Conservation (phyloP, 2,888 invertebrate genomes). For the Andrena bicolor region DNA sequence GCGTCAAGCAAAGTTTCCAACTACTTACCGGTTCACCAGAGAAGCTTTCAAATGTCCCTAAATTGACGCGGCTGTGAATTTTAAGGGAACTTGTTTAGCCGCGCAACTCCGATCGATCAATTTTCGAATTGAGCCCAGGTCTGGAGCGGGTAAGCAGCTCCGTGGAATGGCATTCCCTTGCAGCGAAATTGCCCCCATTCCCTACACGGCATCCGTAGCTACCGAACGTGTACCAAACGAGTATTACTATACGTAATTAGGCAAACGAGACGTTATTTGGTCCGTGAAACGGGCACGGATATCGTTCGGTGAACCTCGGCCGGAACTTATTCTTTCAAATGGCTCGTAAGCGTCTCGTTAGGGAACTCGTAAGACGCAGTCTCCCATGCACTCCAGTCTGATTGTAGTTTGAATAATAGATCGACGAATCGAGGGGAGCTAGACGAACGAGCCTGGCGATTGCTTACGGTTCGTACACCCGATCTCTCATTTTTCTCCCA, state of each 20-base stretch:
- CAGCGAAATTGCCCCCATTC: not conserved
- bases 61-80: too few species aligned
- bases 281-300: slow-evolving; percentile 6
- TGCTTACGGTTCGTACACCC: slow-evolving; percentile 12
- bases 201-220: not conserved
- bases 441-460: slow-evolving; percentile 7
- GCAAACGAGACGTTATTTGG: slow-evolving; percentile 29
- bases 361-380: slow-evolving; percentile 46
- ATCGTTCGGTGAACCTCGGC: slow-evolving; percentile 9
- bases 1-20: not conserved
- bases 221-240: slow-evolving; percentile 10
- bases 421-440: slow-evolving; percentile 41
- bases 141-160: not conserved
- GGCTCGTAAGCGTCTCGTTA: slow-evolving; percentile 54
- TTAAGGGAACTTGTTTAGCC: not conserved
- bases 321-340: slow-evolving; percentile 56
- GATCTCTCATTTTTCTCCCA: not conserved
- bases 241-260: slow-evolving; percentile 17
- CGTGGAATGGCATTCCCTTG: not conserved
- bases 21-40: too few species aligned
- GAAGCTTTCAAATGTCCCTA: too few species aligned
- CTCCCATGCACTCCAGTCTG: slow-evolving; percentile 33
- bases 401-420: slow-evolving; percentile 64
- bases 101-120: not conserved
- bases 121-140: not conserved